Evolutionary conservation across 1,140 invertebrate species (phyloP).

Genomic region (Ips nitidus): DNA sequence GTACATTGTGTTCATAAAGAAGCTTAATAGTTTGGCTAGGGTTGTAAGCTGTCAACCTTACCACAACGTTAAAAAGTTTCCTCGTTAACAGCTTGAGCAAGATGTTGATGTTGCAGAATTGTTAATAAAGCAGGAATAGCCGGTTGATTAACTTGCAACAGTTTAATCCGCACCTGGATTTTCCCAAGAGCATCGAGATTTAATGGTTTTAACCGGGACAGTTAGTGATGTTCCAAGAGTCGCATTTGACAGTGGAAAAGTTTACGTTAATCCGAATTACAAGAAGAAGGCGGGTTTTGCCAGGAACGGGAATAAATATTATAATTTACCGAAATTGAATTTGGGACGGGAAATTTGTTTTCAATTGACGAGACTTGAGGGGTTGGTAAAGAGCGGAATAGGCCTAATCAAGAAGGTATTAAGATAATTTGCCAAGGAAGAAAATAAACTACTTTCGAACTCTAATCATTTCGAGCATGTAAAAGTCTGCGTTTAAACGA

Average conservation of each 20-base stretch:
- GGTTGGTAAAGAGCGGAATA: too few relatives aligned
- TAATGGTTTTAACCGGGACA: conserved; percentile 9
- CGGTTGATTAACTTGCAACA: conserved; percentile 4
- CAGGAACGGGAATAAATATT: too few relatives aligned
- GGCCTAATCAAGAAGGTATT: too few relatives aligned
- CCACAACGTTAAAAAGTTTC: not conserved
- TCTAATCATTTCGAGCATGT: not conserved
- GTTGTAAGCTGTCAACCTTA: not conserved
- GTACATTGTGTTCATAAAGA: not conserved
- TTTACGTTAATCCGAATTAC: too few relatives aligned
- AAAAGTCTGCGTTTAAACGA: not conserved
- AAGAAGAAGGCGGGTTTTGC: too few relatives aligned
- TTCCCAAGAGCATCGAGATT: conserved; percentile 12
- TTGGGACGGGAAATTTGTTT: too few relatives aligned
- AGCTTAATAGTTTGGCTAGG: not conserved
- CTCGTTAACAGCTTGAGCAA: conserved; percentile 6
- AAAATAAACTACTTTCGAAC: too few relatives aligned
- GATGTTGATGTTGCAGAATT: conserved; percentile 15
- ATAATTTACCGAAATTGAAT: too few relatives aligned
- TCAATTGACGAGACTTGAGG: too few relatives aligned
- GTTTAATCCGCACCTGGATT: conserved; percentile 6
- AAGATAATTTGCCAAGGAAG: too few relatives aligned
- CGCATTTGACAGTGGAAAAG: too few relatives aligned
- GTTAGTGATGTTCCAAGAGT: not conserved
- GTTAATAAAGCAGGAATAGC: conserved; percentile 12